A percentile compares a stretch with the other conserved stretches of the same genome.
Conservation (phyloP, 2,888 invertebrate genomes). For the Zelleria hepariella region DNA sequence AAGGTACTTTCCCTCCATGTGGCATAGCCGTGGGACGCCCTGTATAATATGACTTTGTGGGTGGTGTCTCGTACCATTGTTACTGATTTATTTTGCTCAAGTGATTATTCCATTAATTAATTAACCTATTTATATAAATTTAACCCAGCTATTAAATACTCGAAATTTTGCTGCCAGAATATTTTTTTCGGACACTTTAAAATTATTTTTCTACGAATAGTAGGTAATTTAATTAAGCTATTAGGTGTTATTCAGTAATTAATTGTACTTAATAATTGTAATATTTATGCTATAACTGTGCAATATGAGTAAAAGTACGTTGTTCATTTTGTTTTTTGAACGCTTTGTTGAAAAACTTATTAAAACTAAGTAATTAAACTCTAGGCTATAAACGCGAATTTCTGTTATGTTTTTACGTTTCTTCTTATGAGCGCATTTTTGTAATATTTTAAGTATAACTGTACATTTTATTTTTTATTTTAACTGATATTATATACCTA, state of each 20-base stretch:
- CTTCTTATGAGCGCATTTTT: slow-evolving; percentile 29
- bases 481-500: slow-evolving; percentile 32
- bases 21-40: no score
- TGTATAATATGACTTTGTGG: no score
- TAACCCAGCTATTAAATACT: not conserved
- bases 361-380: slow-evolving; percentile 46
- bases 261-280: slow-evolving; percentile 28
- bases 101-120: not conserved
- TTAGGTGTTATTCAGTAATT: slow-evolving; percentile 37
- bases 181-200: not conserved
- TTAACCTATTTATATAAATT: not conserved
- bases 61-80: no score
- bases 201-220: slow-evolving; percentile 15
- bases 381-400: slow-evolving; percentile 58
- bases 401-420: slow-evolving; percentile 48
- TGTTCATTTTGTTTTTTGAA: slow-evolving; percentile 50
- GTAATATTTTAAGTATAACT: slow-evolving; percentile 8
- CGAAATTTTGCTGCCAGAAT: not conserved
- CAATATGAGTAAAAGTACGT: slow-evolving; percentile 54
- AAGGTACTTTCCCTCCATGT: no score
- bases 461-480: slow-evolving; percentile 39
- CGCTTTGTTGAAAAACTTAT: slow-evolving; percentile 45
- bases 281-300: slow-evolving; percentile 62
- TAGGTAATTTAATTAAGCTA: slow-evolving; percentile 35
- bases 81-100: not conserved